Evolutionary conservation across 2,888 invertebrate species (phyloP), one percentile per base, ranked within the genome.

Genomic region (Drosophila lutescens): DNA sequence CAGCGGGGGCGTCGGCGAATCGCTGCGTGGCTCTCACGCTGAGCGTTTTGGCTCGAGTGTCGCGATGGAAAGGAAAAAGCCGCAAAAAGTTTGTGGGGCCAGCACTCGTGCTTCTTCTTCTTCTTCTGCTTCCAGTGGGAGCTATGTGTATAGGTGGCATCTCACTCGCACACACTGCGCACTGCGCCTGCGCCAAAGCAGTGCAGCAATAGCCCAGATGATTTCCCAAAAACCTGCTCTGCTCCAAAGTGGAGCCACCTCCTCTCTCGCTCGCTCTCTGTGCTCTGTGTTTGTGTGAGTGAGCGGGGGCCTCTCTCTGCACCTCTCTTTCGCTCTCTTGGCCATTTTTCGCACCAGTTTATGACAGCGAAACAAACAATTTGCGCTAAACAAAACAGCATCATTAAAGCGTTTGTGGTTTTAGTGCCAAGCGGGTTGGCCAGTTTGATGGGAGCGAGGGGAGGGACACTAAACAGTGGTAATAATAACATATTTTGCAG

Each of bases 321-420:
- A 38, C 55, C 49, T 30, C 54, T 40, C 50, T 40, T 38, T 59
- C 71, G 49, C 63, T 66, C 58, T 71, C 68, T 76, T 67, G 79
- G 89, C 89, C 88, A 89, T 86, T 89, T 86, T 86, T 86, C 86
- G 89, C 86, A 86, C 86, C 86, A 89, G 89, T 89, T 86, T 86
- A 89, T 89, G 89, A 88, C 88, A 89, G 88, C 86, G 85, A 87
- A 86, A 87, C 90, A 88, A 88, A 88, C 90, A 89, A 88, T 89
- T 89, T 89, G 89, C 82, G 84, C 88, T 84, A 84, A 89, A 86
- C 86, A 89, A 86, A 89, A 89, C 89, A 88, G 89, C 90, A 89
- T 89, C 89, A 89, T 89, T 90, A 90, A 87, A 88, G 80, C 78
- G 84, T 86, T 90, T 89, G 89, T 89, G 89, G 89, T 86, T 89